Base-by-base conservation (phyloP, 2,888 invertebrate species). In the Sinotaia quadrata region DNA sequence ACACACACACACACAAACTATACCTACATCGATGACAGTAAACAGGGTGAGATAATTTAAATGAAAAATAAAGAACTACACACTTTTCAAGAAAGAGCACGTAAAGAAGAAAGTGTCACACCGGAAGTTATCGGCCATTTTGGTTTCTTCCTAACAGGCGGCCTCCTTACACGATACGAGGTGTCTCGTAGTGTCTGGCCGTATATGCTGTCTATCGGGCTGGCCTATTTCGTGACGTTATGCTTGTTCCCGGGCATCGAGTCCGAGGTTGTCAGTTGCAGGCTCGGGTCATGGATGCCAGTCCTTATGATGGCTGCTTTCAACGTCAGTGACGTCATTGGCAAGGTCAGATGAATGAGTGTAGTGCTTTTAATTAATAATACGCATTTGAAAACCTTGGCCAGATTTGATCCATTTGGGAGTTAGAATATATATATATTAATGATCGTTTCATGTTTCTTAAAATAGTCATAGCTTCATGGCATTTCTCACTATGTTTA, bases 231-330 rank as follows among this genome's bases (percentile, higher is more conserved):
- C 85, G 94, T 95, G 0, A 96, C 96, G 0, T 91, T 96, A 4
- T 94, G 94, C 72, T 90, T 96, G 24, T 96, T 96, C 85, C 96
- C 96, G 0, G 96, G 96, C 61, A 94, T 96, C 60, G 93, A 95
- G 67, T 94, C 95, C 0, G 96, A 96, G 87, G 93, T 96, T 34
- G 91, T 92, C 18, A 95, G 95, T 69, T 96, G 95, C 84, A 91
- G 91, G 31, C 91, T 95, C 49, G 92, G 93, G 21, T 92, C 93
- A 2, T 96, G 96, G 96, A 95, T 96, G 94, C 96, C 96, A 0
- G 94, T 96, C 36, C 90, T 96, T 51, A 91, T 96, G 69, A 96
- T 96, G 94, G 93, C 95, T 1, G 91, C 93, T 12, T 96, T 96
- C 86, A 96, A 96, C 82, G 91, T 93, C 4, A 93, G 94, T 60